Evolutionary conservation across 2,797 vertebrate genomes (phyloP).

Genomic region (Neomorphus geoffroyi): DNA sequence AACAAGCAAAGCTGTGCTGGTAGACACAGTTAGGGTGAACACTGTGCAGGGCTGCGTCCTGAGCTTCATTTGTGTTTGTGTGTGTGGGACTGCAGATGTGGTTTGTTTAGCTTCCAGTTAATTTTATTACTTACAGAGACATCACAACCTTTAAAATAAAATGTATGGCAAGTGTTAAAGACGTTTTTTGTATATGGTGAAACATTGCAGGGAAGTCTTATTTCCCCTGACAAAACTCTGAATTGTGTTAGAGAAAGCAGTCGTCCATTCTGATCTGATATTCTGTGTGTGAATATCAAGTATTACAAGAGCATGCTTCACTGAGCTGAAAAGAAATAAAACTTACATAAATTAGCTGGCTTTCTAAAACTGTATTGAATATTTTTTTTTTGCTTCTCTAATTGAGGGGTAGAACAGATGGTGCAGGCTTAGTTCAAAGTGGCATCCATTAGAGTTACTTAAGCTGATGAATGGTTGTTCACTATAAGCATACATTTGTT

Average conservation of each 20-base stretch:
- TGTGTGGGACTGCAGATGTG: neutral
- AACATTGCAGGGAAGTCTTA: neutral
- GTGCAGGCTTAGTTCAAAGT: conserved; percentile 65
- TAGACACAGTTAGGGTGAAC: neutral
- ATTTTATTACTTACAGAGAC: neutral
- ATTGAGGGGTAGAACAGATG: conserved; percentile 69
- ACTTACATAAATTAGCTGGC: conserved; percentile 29
- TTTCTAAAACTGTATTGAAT: conserved; percentile 31
- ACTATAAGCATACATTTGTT: conserved; percentile 9
- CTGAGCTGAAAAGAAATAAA: conserved; percentile 23
- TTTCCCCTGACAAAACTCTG: neutral
- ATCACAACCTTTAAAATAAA: neutral
- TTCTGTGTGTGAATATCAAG: neutral
- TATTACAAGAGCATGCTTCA: neutral
- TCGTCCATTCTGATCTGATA: neutral
- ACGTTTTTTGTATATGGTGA: neutral
- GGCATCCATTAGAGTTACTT: conserved; percentile 57
- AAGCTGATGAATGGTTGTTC: conserved; percentile 62
- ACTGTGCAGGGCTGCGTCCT: neutral
- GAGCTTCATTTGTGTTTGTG: neutral
- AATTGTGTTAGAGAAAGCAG: neutral
- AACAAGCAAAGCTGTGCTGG: neutral
- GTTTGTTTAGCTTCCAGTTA: neutral
- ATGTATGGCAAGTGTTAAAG: neutral
- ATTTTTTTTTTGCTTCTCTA: conserved; percentile 33